A percentile compares a stretch with the other conserved stretches of the same genome.
Evolutionary conservation across 1,140 invertebrate species (phyloP).

Genomic region (Ephestia elutella): DNA sequence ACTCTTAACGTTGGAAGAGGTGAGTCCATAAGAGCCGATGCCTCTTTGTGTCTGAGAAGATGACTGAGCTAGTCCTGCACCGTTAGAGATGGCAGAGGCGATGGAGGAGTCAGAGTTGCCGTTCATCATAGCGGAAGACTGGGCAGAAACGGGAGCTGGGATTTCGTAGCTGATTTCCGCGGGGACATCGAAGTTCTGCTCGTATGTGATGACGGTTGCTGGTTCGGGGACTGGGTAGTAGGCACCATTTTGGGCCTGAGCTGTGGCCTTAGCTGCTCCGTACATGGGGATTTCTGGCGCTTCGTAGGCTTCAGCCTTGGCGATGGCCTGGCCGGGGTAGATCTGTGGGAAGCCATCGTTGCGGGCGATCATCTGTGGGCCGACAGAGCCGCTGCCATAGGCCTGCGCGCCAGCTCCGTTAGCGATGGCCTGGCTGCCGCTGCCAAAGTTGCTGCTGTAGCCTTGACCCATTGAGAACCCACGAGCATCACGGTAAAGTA

Average conservation of each 20-base stretch:
- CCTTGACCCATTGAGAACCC: conserved; percentile 45
- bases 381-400: conserved; percentile 33
- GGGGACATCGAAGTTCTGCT: conserved; percentile 51
- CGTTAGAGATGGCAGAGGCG: conserved; percentile 41
- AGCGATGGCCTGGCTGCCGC: conserved; percentile 31
- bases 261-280: conserved; percentile 42
- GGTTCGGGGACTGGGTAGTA: conserved; percentile 50
- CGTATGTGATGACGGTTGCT: conserved; percentile 48
- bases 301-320: conserved; percentile 46
- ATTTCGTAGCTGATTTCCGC: conserved; percentile 32
- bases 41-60: conserved; percentile 40
- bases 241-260: conserved; percentile 38
- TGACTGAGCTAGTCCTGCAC: conserved; percentile 43
- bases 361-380: conserved; percentile 14
- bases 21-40: conserved; percentile 35
- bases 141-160: conserved; percentile 24
- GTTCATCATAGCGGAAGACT: conserved; percentile 39
- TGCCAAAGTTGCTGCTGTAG: conserved; percentile 32
- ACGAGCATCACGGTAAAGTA: conserved; percentile 50
- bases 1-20: conserved; percentile 48
- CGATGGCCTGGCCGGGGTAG: conserved; percentile 42
- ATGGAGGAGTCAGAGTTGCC: conserved; percentile 39
- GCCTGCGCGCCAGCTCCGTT: conserved; percentile 41
- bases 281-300: conserved; percentile 22
- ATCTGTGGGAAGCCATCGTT: conserved; percentile 23